A percentile compares a stretch with the other conserved stretches of the same genome.
Conservation (phyloP, 2,888 invertebrate species). For the Actias luna region DNA sequence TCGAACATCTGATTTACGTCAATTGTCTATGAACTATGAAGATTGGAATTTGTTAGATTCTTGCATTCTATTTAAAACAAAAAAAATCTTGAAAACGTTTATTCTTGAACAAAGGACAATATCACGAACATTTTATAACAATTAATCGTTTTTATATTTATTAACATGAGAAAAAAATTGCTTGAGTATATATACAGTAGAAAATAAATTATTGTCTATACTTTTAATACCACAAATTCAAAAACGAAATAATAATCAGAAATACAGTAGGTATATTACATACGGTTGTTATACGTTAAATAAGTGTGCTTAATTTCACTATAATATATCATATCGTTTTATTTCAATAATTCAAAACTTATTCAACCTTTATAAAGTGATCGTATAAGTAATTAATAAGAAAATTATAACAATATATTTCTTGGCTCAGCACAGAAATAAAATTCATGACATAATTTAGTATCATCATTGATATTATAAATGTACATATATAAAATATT, state of each 20-base stretch:
- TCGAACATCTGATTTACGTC: constrained; percentile 81
- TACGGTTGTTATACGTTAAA: no score
- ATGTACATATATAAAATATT: no score
- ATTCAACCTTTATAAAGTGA: no score
- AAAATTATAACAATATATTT: no score
- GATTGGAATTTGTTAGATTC: background rate
- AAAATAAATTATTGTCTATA: background rate
- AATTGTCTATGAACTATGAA: constrained; percentile 72
- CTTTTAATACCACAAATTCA: background rate
- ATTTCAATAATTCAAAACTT: no score
- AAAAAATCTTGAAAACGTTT: background rate
- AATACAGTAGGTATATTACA: background rate
- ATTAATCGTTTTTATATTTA: background rate
- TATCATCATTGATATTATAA: no score
- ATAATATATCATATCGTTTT: no score
- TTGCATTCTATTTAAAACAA: background rate
- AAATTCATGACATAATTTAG: no score
- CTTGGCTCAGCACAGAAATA: no score
- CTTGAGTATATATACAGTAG: background rate
- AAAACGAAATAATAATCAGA: background rate
- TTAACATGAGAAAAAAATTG: background rate
- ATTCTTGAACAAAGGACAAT: background rate
- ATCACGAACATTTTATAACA: background rate
- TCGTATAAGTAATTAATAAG: no score
- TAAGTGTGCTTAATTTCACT: no score